Base-by-base conservation (phyloP, 2,113 vertebrate genomes). In the Salvelinus sp. region DNA sequence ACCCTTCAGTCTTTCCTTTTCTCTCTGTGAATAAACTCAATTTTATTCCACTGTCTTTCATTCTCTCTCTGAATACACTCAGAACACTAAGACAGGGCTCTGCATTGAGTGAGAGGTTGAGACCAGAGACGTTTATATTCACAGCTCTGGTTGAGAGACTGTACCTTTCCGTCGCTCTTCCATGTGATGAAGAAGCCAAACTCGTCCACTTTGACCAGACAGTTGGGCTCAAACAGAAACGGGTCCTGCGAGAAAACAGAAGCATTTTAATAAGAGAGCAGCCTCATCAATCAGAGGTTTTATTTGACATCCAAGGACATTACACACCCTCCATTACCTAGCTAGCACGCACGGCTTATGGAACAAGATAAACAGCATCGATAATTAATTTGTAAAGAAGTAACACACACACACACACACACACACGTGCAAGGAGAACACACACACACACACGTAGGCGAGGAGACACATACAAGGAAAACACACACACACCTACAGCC, bases 151-250 rank as follows among this genome's bases (percentile, higher is more conserved):
- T 62, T n/a, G n/a, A 10, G 38, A 44, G n/a, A 62, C n/a, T 7
- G 1, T 95, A 99, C 98, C 97, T 98, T 98, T 93, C 96, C 98
- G 88, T 99, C 97, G 79, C 94, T 98, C 89, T 96, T 99, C 98
- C 98, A 99, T 22, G 95, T 95, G 82, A 99, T 93, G 88, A 98
- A 99, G 86, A 99, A 99, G 16, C 97, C 98, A 83, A 94, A 98
- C 87, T 98, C 96, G 65, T 99, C 98, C 79, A 99, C 96, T 89
- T 92, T 95, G 91, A 99, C 95, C 87, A 95, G 94, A 87, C 96
- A 98, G 88, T 94, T 96, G 78, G 97, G 95, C 90, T 99, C 97
- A 88, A 99, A 97, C 58, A 96, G 91, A 80, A 95, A 97, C 1
- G 97, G 97, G 83, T 99, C 98, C 98, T 99, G 88, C 68, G 16